Evolutionary conservation across 1,140 invertebrate genomes (phyloP), one percentile per base, ranked within the genome.

Genomic region (Sarcophaga peregrina): DNA sequence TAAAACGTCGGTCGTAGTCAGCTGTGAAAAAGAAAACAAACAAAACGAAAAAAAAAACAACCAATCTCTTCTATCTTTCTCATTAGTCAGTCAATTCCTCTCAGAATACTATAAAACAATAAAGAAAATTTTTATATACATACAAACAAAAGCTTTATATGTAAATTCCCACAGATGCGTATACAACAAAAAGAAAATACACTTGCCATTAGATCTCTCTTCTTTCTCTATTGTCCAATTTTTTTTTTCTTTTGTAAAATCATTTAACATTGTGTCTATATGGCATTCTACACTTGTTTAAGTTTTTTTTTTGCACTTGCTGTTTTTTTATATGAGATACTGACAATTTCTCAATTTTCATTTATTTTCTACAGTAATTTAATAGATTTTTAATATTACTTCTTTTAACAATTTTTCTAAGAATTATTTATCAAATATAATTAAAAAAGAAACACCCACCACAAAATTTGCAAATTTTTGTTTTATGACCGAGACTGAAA

Each of bases 391-490:
- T 68, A 17, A 68, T 58, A 20, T 20, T 20, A 62, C 62, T 20
- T 20, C 15, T 68, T 68, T 68, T 68, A 58, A 58, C n/a, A 9
- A 20, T 68, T 68, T 25, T 68, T 17, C 62, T 20, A 17, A 20
- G 17, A 68, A 62, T 68, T 68, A 20, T 25, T 68, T 68, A 68
- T 37, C 25, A 37, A 37, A 37, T 48, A 48, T 8, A 76, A 78
- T 52, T 78, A 25, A 50, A 25, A 50, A 78, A 78, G 75, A 78
- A 78, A 78, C 75, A 78, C 75, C 75, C 75, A 78, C 75, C 75
- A 78, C 50, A 45, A 50, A 68, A 78, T 78, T 78, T 50, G 75
- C 75, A 78, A 78, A 25, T 48, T 78, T 78, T 52, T 78, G n/a
- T 78, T 25, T 78, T 78, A 47, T 78, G 62, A n/a, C 62, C 17